Evolutionary conservation across 2,888 invertebrate species (phyloP).

Genomic region (Aricia artaxerxes): DNA sequence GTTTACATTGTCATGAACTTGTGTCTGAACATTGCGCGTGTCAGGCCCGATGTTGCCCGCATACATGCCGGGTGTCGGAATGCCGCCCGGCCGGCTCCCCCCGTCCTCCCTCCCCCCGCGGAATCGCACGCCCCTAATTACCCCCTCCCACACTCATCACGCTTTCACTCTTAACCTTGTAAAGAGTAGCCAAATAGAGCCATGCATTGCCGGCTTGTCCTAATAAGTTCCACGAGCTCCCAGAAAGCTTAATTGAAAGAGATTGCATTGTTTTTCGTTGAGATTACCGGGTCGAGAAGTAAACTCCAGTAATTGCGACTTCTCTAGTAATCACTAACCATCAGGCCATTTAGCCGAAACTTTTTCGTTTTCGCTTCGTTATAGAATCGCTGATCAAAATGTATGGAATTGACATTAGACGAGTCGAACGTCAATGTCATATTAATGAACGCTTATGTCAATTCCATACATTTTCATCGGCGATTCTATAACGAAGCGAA

Average conservation of each 20-base stretch:
- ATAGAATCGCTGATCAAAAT: too few relatives aligned
- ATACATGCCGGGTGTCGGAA: constrained; percentile 41
- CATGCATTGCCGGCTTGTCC: not conserved
- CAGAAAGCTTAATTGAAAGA: not conserved
- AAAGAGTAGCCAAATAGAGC: not conserved
- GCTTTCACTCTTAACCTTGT: constrained; percentile 2
- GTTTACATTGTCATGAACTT: not conserved
- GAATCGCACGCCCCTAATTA: constrained; percentile 24
- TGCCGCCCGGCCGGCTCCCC: constrained; percentile 43
- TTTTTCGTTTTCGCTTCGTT: too few relatives aligned
- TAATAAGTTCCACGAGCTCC: not conserved
- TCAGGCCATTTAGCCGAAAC: not conserved
- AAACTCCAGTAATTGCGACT: not conserved
- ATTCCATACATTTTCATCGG: too few relatives aligned
- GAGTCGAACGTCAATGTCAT: too few relatives aligned
- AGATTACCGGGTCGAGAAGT: not conserved
- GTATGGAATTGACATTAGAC: too few relatives aligned
- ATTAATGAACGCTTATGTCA: too few relatives aligned
- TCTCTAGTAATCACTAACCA: not conserved
- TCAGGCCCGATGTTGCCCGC: constrained; percentile 1
- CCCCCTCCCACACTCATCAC: constrained; percentile 2
- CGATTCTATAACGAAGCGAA: too few relatives aligned
- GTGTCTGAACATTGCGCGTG: constrained; percentile 35
- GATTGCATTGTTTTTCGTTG: not conserved
- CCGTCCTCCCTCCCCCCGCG: constrained; percentile 36